phyloP scores from a whole-genome alignment of 2,888 invertebrate genomes.

The Erebia ligea region DNA sequence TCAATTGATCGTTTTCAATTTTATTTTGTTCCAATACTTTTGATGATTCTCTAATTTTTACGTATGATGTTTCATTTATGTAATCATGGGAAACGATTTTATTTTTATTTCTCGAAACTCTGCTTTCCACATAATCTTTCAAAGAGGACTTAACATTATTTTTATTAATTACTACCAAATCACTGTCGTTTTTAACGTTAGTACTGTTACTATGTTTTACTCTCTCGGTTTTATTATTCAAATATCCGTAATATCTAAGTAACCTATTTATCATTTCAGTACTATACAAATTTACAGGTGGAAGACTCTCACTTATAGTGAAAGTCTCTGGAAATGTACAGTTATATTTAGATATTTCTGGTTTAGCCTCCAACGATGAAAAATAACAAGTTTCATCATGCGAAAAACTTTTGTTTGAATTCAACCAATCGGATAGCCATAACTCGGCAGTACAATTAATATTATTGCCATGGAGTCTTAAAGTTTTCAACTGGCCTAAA shows the following conservation, averaged over 20 bases:
- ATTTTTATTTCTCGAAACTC: constrained; percentile 52
- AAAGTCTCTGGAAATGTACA: constrained; percentile 79
- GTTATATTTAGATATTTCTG: constrained; percentile 74
- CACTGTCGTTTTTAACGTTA: constrained; percentile 42
- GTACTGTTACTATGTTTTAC: constrained; percentile 53
- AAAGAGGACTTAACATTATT: constrained; percentile 39
- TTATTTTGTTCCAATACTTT: constrained; percentile 69
- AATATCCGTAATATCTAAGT: constrained; percentile 73
- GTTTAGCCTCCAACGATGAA: constrained; percentile 70
- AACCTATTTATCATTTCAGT: constrained; percentile 80
- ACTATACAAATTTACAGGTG: constrained; percentile 77
- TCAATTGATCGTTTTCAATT: constrained; percentile 63
- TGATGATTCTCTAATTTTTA: constrained; percentile 60
- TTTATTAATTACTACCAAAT: constrained; percentile 43
- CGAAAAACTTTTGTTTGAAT: constrained; percentile 69
- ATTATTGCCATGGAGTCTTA: constrained; percentile 87
- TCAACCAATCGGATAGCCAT: constrained; percentile 88
- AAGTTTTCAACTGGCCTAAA: constrained; percentile 86
- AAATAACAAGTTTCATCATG: constrained; percentile 74
- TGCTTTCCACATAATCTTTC: constrained; percentile 36
- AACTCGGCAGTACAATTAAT: constrained; percentile 87
- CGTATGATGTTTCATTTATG: constrained; percentile 58
- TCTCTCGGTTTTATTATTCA: constrained; percentile 75
- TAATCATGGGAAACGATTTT: constrained; percentile 56
- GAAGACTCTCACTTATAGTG: constrained; percentile 77